phyloP scores from a whole-genome alignment of 1,140 invertebrate genomes.

The Oryzaephilus surinamensis region DNA sequence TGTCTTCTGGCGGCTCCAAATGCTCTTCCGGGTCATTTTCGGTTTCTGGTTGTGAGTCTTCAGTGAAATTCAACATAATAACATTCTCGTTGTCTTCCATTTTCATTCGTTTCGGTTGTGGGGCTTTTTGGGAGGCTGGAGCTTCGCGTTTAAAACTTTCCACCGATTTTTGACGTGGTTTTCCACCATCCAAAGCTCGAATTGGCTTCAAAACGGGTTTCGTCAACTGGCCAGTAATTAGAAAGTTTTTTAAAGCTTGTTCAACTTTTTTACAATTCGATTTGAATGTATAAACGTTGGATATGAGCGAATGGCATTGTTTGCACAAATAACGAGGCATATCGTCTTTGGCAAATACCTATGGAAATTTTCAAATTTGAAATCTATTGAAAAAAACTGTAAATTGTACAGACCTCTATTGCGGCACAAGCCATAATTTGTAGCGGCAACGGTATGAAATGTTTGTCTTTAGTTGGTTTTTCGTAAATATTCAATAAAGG shows the following conservation, averaged over 20 bases:
- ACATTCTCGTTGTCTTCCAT: neutral
- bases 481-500: slow-evolving; percentile 55
- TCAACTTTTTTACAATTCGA: slow-evolving; percentile 61
- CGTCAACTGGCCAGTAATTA: slow-evolving; percentile 51
- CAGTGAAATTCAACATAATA: neutral
- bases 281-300: slow-evolving; percentile 60
- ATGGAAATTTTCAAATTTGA: slow-evolving; percentile 14
- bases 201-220: too few relatives aligned
- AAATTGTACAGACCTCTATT: slow-evolving; percentile 49
- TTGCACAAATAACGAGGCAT: slow-evolving; percentile 61
- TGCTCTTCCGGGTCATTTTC: neutral
- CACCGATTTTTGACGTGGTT: too few relatives aligned
- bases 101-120: neutral
- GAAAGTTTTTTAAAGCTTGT: slow-evolving; percentile 52
- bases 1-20: neutral
- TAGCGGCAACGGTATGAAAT: slow-evolving; percentile 49
- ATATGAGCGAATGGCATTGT: slow-evolving; percentile 53
- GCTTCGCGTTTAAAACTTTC: too few relatives aligned
- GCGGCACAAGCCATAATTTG: slow-evolving; percentile 65
- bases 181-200: too few relatives aligned
- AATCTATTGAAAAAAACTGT: slow-evolving; percentile 9
- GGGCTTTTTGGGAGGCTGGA: too few relatives aligned
- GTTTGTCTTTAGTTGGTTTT: slow-evolving; percentile 42
- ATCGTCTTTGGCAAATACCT: slow-evolving; percentile 61
- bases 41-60: neutral